Conservation (phyloP, 1,140 invertebrate genomes). For the Temnothorax longispinosus region DNA sequence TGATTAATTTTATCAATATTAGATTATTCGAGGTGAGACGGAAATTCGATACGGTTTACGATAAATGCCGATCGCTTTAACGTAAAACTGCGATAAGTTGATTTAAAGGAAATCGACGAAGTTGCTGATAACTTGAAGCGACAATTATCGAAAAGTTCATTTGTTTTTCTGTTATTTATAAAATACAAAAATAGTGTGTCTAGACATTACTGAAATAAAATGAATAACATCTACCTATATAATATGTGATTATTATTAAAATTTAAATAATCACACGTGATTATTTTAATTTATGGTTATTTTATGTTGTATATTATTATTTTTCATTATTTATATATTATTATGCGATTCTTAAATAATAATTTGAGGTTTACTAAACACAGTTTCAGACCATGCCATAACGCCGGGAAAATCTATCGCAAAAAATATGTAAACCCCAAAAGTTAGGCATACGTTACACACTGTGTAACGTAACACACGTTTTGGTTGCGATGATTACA, state of each 20-base stretch:
- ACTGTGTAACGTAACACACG: no score
- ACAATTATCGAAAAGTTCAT: neutral
- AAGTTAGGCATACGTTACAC: neutral
- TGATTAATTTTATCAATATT: constrained; percentile 4
- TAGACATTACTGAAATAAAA: neutral
- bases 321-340: neutral
- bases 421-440: neutral
- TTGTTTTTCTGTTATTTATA: neutral
- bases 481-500: neutral
- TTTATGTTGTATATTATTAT: neutral
- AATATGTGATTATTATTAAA: neutral
- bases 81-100: constrained; percentile 15
- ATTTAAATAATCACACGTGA: neutral
- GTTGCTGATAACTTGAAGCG: neutral
- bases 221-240: neutral
- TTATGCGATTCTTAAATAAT: neutral
- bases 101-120: neutral
- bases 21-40: neutral
- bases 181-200: neutral
- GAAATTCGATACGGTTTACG: neutral
- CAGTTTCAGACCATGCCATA: neutral
- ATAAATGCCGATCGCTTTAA: constrained; percentile 17
- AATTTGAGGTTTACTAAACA: neutral
- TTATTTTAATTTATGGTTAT: neutral
- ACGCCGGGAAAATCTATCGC: neutral